Evolutionary conservation across 2,888 invertebrate species (phyloP).

Genomic region (Plagiodera versicolora): DNA sequence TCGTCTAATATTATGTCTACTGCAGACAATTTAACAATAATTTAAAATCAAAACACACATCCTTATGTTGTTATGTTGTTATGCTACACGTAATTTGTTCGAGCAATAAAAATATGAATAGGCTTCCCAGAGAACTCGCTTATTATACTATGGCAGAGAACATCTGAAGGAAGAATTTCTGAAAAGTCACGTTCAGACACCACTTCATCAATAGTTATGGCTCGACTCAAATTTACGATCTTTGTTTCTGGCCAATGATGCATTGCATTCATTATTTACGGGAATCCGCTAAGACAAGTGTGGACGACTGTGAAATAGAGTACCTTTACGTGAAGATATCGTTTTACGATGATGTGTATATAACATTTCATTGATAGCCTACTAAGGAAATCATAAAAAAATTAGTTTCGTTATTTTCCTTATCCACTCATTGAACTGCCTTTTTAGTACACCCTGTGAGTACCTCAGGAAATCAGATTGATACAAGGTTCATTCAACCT

Average conservation of each 20-base stretch:
- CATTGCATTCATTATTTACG: constrained; percentile 28
- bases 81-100: constrained; percentile 29
- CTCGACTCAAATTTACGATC: constrained; percentile 38
- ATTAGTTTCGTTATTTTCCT: too few species aligned
- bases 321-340: neutral
- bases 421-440: too few species aligned
- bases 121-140: constrained; percentile 33
- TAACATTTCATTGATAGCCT: too few species aligned
- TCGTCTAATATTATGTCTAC: constrained; percentile 23
- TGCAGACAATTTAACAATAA: constrained; percentile 25
- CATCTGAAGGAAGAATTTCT: constrained; percentile 39
- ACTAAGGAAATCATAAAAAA: too few species aligned
- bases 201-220: constrained; percentile 43
- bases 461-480: too few species aligned
- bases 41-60: constrained; percentile 27
- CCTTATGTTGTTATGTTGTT: constrained; percentile 12
- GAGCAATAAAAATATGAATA: constrained; percentile 32
- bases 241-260: constrained; percentile 32
- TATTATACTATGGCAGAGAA: constrained; percentile 33
- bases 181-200: constrained; percentile 42
- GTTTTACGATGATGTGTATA: neutral
- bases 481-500: too few species aligned
- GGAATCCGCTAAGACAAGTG: constrained; percentile 11
- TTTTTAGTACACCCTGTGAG: too few species aligned
- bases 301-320: constrained; percentile 1